phyloP scores from a whole-genome alignment of 2,888 invertebrate genomes.

The Parnassius orleans region DNA sequence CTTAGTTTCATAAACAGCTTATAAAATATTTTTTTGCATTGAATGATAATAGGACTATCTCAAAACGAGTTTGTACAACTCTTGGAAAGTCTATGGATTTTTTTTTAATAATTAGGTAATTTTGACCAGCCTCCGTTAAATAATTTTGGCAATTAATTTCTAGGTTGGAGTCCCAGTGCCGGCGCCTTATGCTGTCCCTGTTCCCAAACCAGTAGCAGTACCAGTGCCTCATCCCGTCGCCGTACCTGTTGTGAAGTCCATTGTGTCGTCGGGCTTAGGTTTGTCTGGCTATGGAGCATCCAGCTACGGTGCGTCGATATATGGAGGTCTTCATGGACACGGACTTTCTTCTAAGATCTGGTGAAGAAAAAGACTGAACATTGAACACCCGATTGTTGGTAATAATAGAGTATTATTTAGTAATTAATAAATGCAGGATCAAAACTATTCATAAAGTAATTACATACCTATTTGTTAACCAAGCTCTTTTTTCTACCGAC shows the following conservation, averaged over 20 bases:
- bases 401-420: no score
- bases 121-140: no score
- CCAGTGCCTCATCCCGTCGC: slow-evolving; percentile 63
- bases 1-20: no score
- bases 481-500: no score
- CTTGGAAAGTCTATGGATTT: no score
- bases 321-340: slow-evolving; percentile 37
- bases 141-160: slow-evolving; percentile 26
- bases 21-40: no score
- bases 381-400: slow-evolving; percentile 35
- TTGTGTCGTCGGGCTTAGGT: slow-evolving; percentile 38
- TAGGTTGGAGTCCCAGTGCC: slow-evolving; percentile 74
- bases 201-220: slow-evolving; percentile 66
- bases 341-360: slow-evolving; percentile 49
- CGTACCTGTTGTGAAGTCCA: slow-evolving; percentile 52
- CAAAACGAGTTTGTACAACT: no score
- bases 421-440: no score
- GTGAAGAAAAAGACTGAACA: slow-evolving; percentile 41
- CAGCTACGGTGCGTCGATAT: slow-evolving; percentile 31
- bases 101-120: no score
- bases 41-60: no score
- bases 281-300: slow-evolving; percentile 32
- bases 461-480: no score
- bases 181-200: slow-evolving; percentile 72
- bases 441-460: no score